phyloP scores from a whole-genome alignment of 1,140 invertebrate species.

The Cydia splendana region DNA sequence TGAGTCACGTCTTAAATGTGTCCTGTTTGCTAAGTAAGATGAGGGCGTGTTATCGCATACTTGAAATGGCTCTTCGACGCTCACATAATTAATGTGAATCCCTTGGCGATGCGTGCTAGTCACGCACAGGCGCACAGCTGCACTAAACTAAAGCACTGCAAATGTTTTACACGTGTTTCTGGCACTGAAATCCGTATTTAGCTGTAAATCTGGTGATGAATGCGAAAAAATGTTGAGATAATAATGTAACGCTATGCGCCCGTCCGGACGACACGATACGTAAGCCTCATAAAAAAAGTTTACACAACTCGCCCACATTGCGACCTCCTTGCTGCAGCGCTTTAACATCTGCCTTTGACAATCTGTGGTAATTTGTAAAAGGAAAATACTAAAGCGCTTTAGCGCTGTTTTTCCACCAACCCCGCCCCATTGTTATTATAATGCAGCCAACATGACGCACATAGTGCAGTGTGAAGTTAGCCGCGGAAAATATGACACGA shows the following conservation, averaged over 20 bases:
- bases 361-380: background rate
- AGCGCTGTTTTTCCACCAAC: conserved; percentile 42
- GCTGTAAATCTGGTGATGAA: conserved; percentile 37
- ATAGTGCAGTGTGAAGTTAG: conserved; percentile 60
- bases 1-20: conserved; percentile 32
- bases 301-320: conserved; percentile 59
- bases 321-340: conserved; percentile 43
- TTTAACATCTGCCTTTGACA: conserved; percentile 31
- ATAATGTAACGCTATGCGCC: conserved; percentile 52
- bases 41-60: conserved; percentile 66
- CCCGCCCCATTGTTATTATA: conserved; percentile 76
- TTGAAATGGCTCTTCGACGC: conserved; percentile 67
- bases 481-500: conserved; percentile 34
- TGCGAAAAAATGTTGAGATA: conserved; percentile 46
- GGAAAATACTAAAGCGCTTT: conserved; percentile 44
- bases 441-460: conserved; percentile 75
- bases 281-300: conserved; percentile 72
- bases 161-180: conserved; percentile 1
- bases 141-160: conserved; percentile 34
- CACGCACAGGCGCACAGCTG: conserved; percentile 47
- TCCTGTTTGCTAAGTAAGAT: conserved; percentile 43
- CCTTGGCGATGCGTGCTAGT: conserved; percentile 47
- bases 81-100: conserved; percentile 76
- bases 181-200: background rate
- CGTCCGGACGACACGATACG: conserved; percentile 63